Base-by-base conservation (phyloP, 2,797 vertebrate species). In the Pristis pectinata region DNA sequence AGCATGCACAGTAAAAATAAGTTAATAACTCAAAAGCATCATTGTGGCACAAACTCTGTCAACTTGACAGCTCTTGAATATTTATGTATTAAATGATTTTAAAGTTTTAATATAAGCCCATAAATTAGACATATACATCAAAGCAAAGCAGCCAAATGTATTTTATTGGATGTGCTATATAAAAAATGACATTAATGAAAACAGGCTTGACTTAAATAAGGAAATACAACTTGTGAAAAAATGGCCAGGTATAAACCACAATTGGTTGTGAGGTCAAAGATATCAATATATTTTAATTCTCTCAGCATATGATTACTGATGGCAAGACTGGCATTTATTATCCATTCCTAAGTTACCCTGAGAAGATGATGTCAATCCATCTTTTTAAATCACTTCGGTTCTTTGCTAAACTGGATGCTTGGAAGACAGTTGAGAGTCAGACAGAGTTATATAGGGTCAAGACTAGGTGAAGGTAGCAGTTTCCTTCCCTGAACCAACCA, bases 11-110 rank as follows among this genome's bases (percentile, higher is more conserved):
- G n/a, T 64, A 64, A 91, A 91, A 64, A 27, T 64, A 37, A 91
- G 89, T 64, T 61, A 64, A 17, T 9, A 4, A 91, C 56, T 37
- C n/a, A 19, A 37, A 64, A 61, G n/a, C 15, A 64, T 64, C 22
- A 6, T n/a, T 34, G 34, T 61, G 9, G 56, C 56, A 61, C 34
- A 89, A 89, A 37, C 34, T 64, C n/a, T 17, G 85, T 89, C 34
- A 89, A 61, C 6, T 34, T 89, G 85, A 56, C 34, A n/a, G 34
- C 85, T 89, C 53, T 19, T 61, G 85, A 34, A 61, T 59, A 91
- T 91, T 64, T 91, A 37, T 91, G 87, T 64, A 77, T 77, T n/a
- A 3, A 77, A 77, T 77, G 76, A 13, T 37, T 91, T 89, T 64
- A 91, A 34, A 17, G 56, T 37, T 7, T 37, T 91, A 64, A 64